Percentiles rank a stretch among this genome's conserved stretches.
Conservation (phyloP, 2,888 invertebrate genomes). For the Allophyes oxyacanthae region DNA sequence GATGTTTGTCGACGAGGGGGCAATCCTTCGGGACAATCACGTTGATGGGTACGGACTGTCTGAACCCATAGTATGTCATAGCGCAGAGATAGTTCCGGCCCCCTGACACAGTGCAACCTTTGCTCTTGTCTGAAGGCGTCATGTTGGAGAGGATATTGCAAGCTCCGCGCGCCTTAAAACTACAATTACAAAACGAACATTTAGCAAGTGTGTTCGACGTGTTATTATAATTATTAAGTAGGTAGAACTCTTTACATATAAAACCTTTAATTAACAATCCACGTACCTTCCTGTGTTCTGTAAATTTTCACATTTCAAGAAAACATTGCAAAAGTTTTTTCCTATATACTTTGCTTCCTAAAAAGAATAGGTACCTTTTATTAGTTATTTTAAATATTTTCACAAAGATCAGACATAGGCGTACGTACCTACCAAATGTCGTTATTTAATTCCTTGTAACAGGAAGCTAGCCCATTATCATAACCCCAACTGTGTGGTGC, state of each 20-base stretch:
- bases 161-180: conserved; percentile 72
- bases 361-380: conserved; percentile 24
- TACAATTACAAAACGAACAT: conserved; percentile 28
- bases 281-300: conserved; percentile 93
- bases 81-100: conserved; percentile 68
- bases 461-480: too few species aligned
- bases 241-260: too few species aligned
- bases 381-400: too few species aligned
- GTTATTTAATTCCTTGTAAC: too few species aligned
- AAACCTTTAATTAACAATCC: too few species aligned
- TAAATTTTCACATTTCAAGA: conserved; percentile 94
- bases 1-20: conserved; percentile 64
- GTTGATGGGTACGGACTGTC: conserved; percentile 68
- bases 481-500: too few species aligned
- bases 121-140: conserved; percentile 63
- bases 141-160: conserved; percentile 64
- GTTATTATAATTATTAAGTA: too few species aligned
- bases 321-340: conserved; percentile 82
- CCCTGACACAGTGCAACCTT: conserved; percentile 69
- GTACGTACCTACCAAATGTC: too few species aligned
- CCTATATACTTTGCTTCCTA: conserved; percentile 87
- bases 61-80: conserved; percentile 68
- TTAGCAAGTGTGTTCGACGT: too few species aligned
- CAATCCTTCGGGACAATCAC: conserved; percentile 68
- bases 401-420: too few species aligned